phyloP scores from a whole-genome alignment of 2,113 vertebrate genomes.

The Clarias magur region DNA sequence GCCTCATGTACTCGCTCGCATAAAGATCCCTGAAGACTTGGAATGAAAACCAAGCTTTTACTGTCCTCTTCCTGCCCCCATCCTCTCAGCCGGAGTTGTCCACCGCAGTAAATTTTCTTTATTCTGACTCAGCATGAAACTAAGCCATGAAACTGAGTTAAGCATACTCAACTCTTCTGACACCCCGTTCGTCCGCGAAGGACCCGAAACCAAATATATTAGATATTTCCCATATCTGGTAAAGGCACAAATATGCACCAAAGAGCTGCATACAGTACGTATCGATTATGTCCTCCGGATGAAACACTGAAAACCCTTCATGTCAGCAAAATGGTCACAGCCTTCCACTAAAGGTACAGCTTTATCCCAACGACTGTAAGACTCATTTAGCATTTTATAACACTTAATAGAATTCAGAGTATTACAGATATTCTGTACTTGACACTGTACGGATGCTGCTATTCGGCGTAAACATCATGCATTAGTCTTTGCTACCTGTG shows the following conservation, averaged over 20 bases:
- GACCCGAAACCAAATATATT: slow-evolving; percentile 56
- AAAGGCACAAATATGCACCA: slow-evolving; percentile 41
- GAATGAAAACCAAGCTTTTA: slow-evolving; percentile 31
- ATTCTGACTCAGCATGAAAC: slow-evolving; percentile 67
- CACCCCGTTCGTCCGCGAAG: slow-evolving; percentile 49
- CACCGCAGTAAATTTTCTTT: slow-evolving; percentile 63
- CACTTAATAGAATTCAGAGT: not conserved
- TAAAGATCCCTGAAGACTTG: not conserved
- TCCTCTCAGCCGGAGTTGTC: slow-evolving; percentile 52
- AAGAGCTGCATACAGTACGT: slow-evolving; percentile 60
- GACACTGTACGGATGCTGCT: not conserved
- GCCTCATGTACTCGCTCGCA: not conserved
- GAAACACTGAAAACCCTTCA: not conserved
- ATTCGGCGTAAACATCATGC: not conserved
- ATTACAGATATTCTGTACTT: not conserved
- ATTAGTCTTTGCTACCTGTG: not conserved
- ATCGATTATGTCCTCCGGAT: slow-evolving; percentile 47
- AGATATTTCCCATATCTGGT: slow-evolving; percentile 49
- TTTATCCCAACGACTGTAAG: not conserved
- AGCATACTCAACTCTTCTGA: slow-evolving; percentile 54
- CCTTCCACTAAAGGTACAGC: not conserved
- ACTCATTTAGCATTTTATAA: not conserved
- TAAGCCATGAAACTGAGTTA: slow-evolving; percentile 63
- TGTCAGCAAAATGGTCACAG: not conserved
- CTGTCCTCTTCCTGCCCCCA: slow-evolving; percentile 36